Percentiles rank a stretch among this genome's conserved stretches.
Conservation (phyloP, 2,888 invertebrate genomes). For the Acanthosepion lycidas region DNA sequence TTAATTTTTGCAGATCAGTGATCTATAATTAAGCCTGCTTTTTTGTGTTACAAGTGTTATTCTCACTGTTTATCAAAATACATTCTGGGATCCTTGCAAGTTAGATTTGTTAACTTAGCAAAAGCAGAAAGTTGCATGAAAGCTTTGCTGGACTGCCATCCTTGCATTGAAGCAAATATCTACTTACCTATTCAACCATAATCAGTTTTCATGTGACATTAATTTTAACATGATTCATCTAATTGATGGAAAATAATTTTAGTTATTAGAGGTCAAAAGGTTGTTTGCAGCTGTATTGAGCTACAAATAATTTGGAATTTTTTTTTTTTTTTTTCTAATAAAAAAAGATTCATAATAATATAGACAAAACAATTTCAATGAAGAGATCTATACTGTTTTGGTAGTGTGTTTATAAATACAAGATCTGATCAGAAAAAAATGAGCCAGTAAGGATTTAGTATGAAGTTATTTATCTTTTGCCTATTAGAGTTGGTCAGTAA, state of each 20-base stretch:
- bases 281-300: background rate
- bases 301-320: background rate
- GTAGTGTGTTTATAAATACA: background rate
- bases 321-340: background rate
- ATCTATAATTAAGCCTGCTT: background rate
- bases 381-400: background rate
- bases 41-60: background rate
- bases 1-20: background rate
- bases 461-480: no score
- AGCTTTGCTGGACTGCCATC: background rate
- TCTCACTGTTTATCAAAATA: background rate
- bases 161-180: background rate
- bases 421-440: no score
- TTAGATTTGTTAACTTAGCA: background rate
- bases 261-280: background rate
- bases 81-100: background rate
- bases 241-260: background rate
- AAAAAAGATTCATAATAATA: background rate
- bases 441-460: no score
- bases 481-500: no score
- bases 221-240: background rate
- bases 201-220: constrained; percentile 1
- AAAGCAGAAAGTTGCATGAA: background rate
- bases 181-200: background rate
- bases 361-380: background rate